phyloP scores from a whole-genome alignment of 2,888 invertebrate genomes.

The Acleris literana region DNA sequence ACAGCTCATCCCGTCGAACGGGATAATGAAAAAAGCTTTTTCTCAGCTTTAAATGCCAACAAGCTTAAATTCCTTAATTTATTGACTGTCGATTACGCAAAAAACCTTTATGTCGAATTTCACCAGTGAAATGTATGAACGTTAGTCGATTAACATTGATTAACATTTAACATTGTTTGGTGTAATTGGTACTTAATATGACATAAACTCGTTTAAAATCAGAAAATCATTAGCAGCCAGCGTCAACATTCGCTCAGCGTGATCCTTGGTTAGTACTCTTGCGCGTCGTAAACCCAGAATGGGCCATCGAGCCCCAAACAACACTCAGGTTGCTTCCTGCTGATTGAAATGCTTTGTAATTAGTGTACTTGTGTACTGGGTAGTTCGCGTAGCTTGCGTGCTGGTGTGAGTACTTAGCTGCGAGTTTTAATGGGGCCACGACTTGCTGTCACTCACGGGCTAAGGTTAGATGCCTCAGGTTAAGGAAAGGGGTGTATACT shows the following conservation, averaged over 20 bases:
- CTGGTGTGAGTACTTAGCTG: background rate
- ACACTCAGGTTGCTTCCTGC: conserved; percentile 49
- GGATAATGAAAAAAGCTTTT: conserved; percentile 18
- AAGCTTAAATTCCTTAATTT: background rate
- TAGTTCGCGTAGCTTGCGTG: background rate
- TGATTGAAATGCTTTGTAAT: conserved; percentile 51
- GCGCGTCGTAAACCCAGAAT: conserved; percentile 57
- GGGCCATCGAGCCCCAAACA: conserved; percentile 48
- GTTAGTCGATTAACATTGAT: too few relatives aligned
- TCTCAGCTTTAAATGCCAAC: conserved; percentile 11
- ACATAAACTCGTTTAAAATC: too few relatives aligned
- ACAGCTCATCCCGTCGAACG: conserved; percentile 11
- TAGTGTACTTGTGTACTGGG: background rate
- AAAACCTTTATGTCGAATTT: too few relatives aligned
- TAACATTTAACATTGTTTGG: too few relatives aligned
- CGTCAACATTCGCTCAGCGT: background rate
- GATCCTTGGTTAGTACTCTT: conserved; percentile 46
- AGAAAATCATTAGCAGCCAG: too few relatives aligned
- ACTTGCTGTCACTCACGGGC: conserved; percentile 20
- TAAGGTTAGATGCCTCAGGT: conserved; percentile 8
- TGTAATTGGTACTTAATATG: too few relatives aligned
- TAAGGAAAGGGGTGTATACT: too few relatives aligned
- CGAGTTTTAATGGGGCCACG: conserved; percentile 27
- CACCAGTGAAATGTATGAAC: too few relatives aligned
- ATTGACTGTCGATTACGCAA: background rate